A percentile compares a stretch with the other conserved stretches of the same genome.
Conservation (phyloP, 2,888 invertebrate species). For the Orthosia incerta region DNA sequence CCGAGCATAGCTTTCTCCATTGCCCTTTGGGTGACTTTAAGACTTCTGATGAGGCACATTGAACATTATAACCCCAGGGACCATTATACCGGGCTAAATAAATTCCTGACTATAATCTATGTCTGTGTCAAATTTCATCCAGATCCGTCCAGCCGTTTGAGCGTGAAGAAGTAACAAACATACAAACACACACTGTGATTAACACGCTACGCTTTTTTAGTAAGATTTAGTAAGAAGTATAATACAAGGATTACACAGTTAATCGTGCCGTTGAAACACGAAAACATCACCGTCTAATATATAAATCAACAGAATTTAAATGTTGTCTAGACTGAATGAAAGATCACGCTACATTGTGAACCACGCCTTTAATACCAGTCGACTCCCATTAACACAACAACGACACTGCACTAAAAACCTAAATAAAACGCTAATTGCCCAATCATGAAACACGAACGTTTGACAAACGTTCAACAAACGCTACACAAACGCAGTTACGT, state of each 20-base stretch:
- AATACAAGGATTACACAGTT: not conserved
- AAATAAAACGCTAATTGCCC: constrained; percentile 59
- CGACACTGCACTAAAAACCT: constrained; percentile 43
- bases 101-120: too few relatives aligned
- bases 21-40: too few relatives aligned
- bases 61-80: too few relatives aligned
- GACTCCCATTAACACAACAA: not conserved
- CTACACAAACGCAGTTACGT: constrained; percentile 48
- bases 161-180: too few relatives aligned
- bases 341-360: not conserved
- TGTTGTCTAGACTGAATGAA: not conserved
- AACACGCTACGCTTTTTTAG: too few relatives aligned
- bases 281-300: not conserved
- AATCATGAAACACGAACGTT: constrained; percentile 56
- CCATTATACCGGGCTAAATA: too few relatives aligned
- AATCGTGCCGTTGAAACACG: not conserved
- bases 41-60: too few relatives aligned
- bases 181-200: too few relatives aligned
- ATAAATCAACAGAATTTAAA: constrained; percentile 1
- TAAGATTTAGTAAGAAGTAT: too few relatives aligned
- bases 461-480: constrained; percentile 53
- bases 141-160: too few relatives aligned
- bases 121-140: too few relatives aligned
- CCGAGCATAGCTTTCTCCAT: too few relatives aligned
- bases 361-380: not conserved